A percentile compares a stretch with the other conserved stretches of the same genome.
phyloP scores from a whole-genome alignment of 2,888 invertebrate species.

The Ophion costatus region DNA sequence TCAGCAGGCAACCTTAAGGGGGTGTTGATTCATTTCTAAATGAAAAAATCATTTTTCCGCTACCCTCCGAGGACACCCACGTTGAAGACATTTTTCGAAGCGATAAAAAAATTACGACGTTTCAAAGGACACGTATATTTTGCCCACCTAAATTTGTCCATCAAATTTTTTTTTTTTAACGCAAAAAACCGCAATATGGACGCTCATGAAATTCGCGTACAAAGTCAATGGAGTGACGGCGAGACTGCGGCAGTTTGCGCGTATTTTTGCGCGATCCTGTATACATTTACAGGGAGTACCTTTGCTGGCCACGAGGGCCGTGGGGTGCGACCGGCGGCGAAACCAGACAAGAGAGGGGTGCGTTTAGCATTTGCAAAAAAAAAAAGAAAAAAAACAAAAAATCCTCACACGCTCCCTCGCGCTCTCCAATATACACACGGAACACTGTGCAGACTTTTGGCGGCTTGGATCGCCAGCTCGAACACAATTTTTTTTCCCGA shows the following conservation, averaged over 20 bases:
- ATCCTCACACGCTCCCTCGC: constrained; percentile 67
- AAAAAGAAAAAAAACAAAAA: constrained; percentile 73
- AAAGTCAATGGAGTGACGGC: not conserved
- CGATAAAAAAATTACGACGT: too few species aligned
- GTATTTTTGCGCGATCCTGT: constrained; percentile 41
- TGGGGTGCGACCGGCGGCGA: constrained; percentile 18
- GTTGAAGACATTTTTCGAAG: too few species aligned
- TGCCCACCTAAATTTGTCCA: too few species aligned
- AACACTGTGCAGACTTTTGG: constrained; percentile 27
- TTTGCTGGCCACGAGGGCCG: constrained; percentile 10
- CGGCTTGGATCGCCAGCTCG: constrained; percentile 26
- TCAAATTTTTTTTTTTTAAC: too few species aligned
- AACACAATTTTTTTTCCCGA: constrained; percentile 39
- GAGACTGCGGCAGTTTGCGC: not conserved
- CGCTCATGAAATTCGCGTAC: too few species aligned
- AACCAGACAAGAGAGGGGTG: constrained; percentile 66
- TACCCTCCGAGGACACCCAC: too few species aligned
- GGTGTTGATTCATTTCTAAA: too few species aligned
- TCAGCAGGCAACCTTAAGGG: too few species aligned
- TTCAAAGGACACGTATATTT: too few species aligned
- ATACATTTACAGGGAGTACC: constrained; percentile 19
- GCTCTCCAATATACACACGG: constrained; percentile 70
- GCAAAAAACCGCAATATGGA: too few species aligned
- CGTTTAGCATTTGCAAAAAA: constrained; percentile 77
- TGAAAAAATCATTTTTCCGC: too few species aligned